A percentile compares a stretch with the other conserved stretches of the same genome.
Evolutionary conservation across 2,888 invertebrate genomes (phyloP).

Genomic region (Eristalinus aeneus): DNA sequence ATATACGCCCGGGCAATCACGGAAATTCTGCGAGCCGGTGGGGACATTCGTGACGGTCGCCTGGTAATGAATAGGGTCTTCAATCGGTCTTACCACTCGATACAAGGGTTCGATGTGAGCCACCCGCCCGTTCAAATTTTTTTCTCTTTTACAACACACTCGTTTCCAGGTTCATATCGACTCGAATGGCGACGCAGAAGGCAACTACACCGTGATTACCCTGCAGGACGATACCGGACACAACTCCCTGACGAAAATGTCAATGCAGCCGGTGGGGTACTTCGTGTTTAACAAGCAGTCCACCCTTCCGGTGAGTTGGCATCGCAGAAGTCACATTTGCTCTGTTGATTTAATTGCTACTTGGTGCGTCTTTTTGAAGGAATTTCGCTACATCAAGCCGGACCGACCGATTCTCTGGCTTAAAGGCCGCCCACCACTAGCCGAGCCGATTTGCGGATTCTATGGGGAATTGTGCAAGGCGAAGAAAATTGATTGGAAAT

Average conservation of each 20-base stretch:
- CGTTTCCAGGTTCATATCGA: constrained; percentile 88
- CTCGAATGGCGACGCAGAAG: constrained; percentile 93
- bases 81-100: constrained; percentile 88
- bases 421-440: constrained; percentile 86
- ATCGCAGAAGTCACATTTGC: background rate
- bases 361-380: constrained; percentile 77
- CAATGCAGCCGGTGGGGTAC: constrained; percentile 89
- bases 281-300: constrained; percentile 85
- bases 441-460: constrained; percentile 93
- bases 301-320: constrained; percentile 83
- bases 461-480: constrained; percentile 87
- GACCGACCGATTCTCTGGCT: constrained; percentile 88
- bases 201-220: constrained; percentile 93
- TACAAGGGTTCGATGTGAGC: constrained; percentile 89
- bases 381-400: constrained; percentile 85
- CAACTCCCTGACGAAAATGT: constrained; percentile 83
- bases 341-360: background rate
- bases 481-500: constrained; percentile 85
- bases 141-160: background rate
- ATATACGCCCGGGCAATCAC: constrained; percentile 92
- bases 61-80: constrained; percentile 89
- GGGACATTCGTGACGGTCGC: constrained; percentile 88
- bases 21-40: constrained; percentile 85
- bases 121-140: background rate
- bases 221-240: constrained; percentile 84